A percentile compares a stretch with the other conserved stretches of the same genome.
These are phyloP conservation scores for Pseudochaenichthys georgianus DNA, from an alignment of 2,797 vertebrate genomes.

Conservation along the genomic window DNA sequence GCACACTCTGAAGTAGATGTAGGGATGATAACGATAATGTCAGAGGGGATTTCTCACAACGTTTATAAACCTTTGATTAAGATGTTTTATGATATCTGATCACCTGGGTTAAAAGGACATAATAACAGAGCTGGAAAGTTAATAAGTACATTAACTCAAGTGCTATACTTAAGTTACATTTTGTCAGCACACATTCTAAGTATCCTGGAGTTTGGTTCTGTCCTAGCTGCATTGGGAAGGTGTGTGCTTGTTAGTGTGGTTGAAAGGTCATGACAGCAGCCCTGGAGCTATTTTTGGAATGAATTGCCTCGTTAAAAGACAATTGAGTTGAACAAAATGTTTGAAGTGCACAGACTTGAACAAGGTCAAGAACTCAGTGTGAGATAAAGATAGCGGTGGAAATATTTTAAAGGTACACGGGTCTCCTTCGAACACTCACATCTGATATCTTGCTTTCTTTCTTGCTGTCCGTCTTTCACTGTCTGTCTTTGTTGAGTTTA, in stretches of 20 bases:
- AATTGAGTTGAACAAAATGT: slow-evolving; percentile 27
- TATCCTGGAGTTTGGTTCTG: not conserved
- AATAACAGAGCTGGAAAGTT: not conserved
- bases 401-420: slow-evolving; percentile 3
- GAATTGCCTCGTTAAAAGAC: slow-evolving; percentile 51
- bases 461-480: not conserved
- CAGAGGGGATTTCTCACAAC: not conserved
- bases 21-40: not conserved
- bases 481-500: slow-evolving; percentile 6
- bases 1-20: not conserved
- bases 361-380: not conserved
- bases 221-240: slow-evolving; percentile 8
- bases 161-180: slow-evolving; percentile 1
- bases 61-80: slow-evolving; percentile 4
- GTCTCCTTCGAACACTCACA: not conserved
- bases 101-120: not conserved
- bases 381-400: slow-evolving; percentile 7
- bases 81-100: not conserved
- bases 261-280: slow-evolving; percentile 43
- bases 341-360: slow-evolving; percentile 43
- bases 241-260: slow-evolving; percentile 36
- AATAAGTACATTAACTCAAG: not conserved
- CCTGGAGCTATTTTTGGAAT: slow-evolving; percentile 48
- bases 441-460: not conserved
- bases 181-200: not conserved